Percentiles rank a stretch among this genome's conserved stretches.
Conservation (phyloP, 2,113 vertebrate genomes). For the Paraplagusia blochii region DNA sequence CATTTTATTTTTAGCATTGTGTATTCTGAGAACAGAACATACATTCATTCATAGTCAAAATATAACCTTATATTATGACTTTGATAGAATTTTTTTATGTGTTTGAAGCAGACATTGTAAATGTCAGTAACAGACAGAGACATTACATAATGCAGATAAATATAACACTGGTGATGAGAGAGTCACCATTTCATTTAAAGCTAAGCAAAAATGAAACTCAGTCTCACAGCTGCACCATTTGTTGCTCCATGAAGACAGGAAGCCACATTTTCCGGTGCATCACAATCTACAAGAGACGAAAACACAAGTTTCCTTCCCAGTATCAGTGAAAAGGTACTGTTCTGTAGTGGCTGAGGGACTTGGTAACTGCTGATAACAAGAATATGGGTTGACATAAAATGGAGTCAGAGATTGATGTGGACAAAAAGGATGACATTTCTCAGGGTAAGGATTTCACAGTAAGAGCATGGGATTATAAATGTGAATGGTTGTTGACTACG, state of each 20-base stretch:
- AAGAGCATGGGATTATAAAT: not conserved
- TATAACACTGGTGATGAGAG: too few relatives aligned
- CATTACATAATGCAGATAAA: too few relatives aligned
- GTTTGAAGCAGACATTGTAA: too few relatives aligned
- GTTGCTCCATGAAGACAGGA: not conserved
- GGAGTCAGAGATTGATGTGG: slow-evolving; percentile 9
- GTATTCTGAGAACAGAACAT: too few relatives aligned
- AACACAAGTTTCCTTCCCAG: not conserved
- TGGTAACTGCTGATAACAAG: not conserved
- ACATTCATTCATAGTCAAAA: too few relatives aligned
- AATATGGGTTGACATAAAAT: slow-evolving; percentile 4
- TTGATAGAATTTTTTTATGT: too few relatives aligned
- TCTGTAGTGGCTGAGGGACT: too few relatives aligned
- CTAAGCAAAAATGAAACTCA: not conserved
- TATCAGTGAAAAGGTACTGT: not conserved
- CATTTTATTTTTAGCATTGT: too few relatives aligned
- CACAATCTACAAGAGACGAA: not conserved
- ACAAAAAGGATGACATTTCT: not conserved
- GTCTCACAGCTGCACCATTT: not conserved
- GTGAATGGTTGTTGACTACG: not conserved
- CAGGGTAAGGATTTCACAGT: slow-evolving; percentile 23
- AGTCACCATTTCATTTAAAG: too few relatives aligned
- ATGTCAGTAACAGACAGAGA: too few relatives aligned
- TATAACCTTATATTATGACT: too few relatives aligned
- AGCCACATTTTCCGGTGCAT: slow-evolving; percentile 24